These are phyloP conservation scores for Sciurus niger DNA, from an alignment of 2,113 vertebrate species.

Conservation along the genomic window DNA sequence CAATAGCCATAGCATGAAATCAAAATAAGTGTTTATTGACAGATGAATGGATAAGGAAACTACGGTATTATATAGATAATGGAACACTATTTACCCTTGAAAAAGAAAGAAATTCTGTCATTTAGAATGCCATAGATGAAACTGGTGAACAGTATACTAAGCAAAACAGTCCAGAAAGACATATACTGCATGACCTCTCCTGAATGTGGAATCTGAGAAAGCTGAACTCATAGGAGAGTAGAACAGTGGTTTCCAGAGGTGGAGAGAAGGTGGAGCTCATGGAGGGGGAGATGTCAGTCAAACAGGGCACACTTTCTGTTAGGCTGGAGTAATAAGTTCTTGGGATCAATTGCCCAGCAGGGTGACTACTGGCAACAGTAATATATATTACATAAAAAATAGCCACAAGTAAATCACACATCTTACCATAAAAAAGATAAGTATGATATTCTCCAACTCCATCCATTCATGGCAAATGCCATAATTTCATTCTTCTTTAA, in stretches of 20 bases:
- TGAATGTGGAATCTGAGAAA: not conserved
- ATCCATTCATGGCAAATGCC: too few relatives aligned
- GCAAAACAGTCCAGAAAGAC: not conserved
- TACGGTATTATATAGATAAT: not conserved
- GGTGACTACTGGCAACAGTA: too few relatives aligned
- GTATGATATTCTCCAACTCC: too few relatives aligned
- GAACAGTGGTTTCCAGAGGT: not conserved
- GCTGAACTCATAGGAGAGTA: not conserved
- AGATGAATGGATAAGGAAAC: not conserved
- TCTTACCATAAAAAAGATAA: not conserved
- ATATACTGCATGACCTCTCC: not conserved
- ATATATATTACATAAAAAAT: not conserved
- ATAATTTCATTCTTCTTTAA: too few relatives aligned
- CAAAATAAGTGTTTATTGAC: not conserved
- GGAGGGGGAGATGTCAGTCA: too few relatives aligned
- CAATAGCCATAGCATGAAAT: not conserved
- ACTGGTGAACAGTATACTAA: not conserved
- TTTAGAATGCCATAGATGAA: not conserved
- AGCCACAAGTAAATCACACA: not conserved
- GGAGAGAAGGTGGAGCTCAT: not conserved
- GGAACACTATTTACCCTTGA: not conserved
- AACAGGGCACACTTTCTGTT: not conserved
- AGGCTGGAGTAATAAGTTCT: not conserved
- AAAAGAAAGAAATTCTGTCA: not conserved
- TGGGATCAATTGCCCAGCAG: not conserved